Evolutionary conservation across 2,113 vertebrate genomes (phyloP).

Genomic region (Coreoperca whiteheadi): DNA sequence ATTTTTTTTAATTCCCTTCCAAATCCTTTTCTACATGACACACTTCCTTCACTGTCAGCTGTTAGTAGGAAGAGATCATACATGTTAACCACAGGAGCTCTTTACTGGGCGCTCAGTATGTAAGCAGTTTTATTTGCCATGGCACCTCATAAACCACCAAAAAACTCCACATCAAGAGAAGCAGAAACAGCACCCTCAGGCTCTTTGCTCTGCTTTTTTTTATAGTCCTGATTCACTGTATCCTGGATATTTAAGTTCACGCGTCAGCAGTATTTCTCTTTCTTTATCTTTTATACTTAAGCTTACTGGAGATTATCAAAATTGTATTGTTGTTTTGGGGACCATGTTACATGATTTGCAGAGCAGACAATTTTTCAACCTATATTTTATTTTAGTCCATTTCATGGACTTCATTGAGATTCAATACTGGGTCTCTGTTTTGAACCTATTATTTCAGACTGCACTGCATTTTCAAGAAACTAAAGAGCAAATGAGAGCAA

Average conservation of each 20-base stretch:
- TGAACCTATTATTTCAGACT: background rate
- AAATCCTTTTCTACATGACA: conserved; percentile 6
- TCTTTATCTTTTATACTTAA: background rate
- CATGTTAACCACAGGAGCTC: conserved; percentile 45
- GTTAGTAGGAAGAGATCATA: conserved; percentile 22
- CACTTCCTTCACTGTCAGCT: conserved; percentile 1
- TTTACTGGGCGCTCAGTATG: background rate
- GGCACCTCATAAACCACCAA: conserved; percentile 57
- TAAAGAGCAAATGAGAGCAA: too few relatives aligned
- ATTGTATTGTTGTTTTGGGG: background rate
- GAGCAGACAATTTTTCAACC: background rate
- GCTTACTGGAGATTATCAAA: background rate
- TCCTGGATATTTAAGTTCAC: conserved; percentile 16
- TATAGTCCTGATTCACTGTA: conserved; percentile 29
- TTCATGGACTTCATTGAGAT: background rate
- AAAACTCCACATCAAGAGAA: conserved; percentile 41
- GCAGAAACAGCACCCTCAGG: conserved; percentile 15
- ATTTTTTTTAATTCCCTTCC: background rate
- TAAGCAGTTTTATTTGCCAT: conserved; percentile 56
- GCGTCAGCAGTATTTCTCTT: conserved; percentile 10
- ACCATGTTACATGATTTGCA: background rate
- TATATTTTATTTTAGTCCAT: too few relatives aligned
- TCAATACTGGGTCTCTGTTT: background rate
- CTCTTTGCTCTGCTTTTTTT: background rate
- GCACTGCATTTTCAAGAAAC: background rate